Base-by-base conservation (phyloP, 2,113 vertebrate species). In the Centropus unirufus region DNA sequence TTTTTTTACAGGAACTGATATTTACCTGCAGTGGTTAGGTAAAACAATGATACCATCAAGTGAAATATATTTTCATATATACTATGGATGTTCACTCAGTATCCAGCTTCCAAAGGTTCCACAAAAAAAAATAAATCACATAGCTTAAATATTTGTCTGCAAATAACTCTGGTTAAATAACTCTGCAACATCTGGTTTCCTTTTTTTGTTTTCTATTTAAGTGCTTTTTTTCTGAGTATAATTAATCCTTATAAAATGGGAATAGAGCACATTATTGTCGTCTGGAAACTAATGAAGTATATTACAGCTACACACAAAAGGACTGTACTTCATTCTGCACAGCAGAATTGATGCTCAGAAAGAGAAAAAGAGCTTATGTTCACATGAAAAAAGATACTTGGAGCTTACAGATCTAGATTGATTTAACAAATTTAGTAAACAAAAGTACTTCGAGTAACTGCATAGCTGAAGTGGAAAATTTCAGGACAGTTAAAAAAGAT, bases 261-360 rank as follows among this genome's bases (percentile, higher is more conserved):
- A 93, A 95, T 91, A 95, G 96, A 93, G 79, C 72, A 86, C 95
- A 92, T 94, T 94, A 96, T 70, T 96, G 92, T 97, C 92, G 94
- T 95, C 63, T 93, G 92, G 82, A 90, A 95, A 90, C 68, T 90
- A 94, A 96, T 92, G 85, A 94, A 94, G 75, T 90, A 69, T 69
- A 80, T 88, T 95, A 88, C 82, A 94, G 85, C 42, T 83, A 90
- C 70, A 95, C 70, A 93, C 78, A 77, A 91, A 93, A 57, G 59
- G 59, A 90, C 64, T 74, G 63, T 80, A 86, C 79, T 85, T 95
- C 47, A 70, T 91, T 90, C 47, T 76, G 47, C 75, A 77, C 81
- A 89, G 64, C 66, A 63, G 82, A 91, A 40, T 83, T 93, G 79
- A 96, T 93, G 47, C 20, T 68, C 84, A 88, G 58, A 77, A 86